Percentiles rank a stretch among this genome's conserved stretches.
Conservation (phyloP, 2,888 invertebrate species). For the Eupeodes luniger region DNA sequence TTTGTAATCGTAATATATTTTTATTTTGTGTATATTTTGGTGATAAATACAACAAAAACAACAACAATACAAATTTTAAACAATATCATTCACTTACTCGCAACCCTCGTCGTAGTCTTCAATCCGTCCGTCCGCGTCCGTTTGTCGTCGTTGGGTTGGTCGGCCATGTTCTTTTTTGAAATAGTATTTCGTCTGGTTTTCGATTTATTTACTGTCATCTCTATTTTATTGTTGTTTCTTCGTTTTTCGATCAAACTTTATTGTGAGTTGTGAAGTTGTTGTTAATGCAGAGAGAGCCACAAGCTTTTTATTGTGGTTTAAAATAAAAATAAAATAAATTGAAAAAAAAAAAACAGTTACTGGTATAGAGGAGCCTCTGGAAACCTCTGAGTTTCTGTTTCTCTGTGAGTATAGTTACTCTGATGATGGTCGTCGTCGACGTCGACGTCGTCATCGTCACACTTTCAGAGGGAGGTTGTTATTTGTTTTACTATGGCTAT, state of each 20-base stretch:
- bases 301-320: conserved; percentile 51
- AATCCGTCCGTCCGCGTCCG: too few species aligned
- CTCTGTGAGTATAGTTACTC: not conserved
- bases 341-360: conserved; percentile 26
- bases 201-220: conserved; percentile 31
- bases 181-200: conserved; percentile 42
- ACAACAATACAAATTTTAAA: conserved; percentile 9
- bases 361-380: conserved; percentile 22
- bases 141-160: not conserved
- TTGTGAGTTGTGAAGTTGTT: conserved; percentile 16
- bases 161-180: conserved; percentile 16
- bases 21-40: not conserved
- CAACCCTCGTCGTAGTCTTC: conserved; percentile 8
- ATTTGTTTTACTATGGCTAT: not conserved
- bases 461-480: conserved; percentile 34
- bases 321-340: not conserved
- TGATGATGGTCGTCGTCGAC: not conserved
- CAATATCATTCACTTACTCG: conserved; percentile 40
- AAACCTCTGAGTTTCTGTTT: not conserved
- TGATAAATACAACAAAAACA: not conserved
- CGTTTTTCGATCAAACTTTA: conserved; percentile 42
- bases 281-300: conserved; percentile 12
- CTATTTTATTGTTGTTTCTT: conserved; percentile 22
- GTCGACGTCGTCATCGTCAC: conserved; percentile 17
- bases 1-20: not conserved